Conservation (phyloP, 2,888 invertebrate species). For the Phengaris alcon region DNA sequence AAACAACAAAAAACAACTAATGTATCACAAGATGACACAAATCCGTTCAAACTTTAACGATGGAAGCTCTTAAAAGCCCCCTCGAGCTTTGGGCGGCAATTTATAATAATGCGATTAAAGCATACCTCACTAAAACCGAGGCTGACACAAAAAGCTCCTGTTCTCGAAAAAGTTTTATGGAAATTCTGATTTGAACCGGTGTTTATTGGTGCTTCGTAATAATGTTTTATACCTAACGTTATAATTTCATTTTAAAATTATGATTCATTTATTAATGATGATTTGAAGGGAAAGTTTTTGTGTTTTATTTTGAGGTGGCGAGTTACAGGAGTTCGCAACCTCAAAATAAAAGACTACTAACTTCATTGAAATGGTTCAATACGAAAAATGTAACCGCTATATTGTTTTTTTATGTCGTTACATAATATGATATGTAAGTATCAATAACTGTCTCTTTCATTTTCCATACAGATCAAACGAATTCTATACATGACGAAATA, state of each 20-base stretch:
- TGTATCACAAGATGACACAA: constrained; percentile 68
- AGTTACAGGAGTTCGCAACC: neutral
- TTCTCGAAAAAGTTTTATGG: constrained; percentile 1
- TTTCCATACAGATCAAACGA: neutral
- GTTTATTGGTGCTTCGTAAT: neutral
- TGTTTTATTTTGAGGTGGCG: neutral
- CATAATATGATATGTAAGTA: neutral
- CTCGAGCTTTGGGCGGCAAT: constrained; percentile 57
- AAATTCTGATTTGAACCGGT: constrained; percentile 12
- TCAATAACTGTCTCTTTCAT: neutral
- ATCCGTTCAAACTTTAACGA: constrained; percentile 76
- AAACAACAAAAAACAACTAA: constrained; percentile 46
- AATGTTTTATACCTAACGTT: neutral
- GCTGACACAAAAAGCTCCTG: constrained; percentile 31
- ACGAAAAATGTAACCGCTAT: neutral
- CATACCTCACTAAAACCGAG: constrained; percentile 44
- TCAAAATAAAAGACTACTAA: neutral
- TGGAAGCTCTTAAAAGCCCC: constrained; percentile 49
- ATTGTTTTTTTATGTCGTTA: neutral
- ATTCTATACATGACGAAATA: constrained; percentile 18
- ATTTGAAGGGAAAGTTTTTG: neutral
- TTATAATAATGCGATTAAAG: constrained; percentile 63
- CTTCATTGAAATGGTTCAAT: too few species aligned
- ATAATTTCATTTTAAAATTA: neutral
- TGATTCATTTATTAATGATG: neutral